Conservation (phyloP, 2,888 invertebrate genomes). For the Colostygia pectinataria region DNA sequence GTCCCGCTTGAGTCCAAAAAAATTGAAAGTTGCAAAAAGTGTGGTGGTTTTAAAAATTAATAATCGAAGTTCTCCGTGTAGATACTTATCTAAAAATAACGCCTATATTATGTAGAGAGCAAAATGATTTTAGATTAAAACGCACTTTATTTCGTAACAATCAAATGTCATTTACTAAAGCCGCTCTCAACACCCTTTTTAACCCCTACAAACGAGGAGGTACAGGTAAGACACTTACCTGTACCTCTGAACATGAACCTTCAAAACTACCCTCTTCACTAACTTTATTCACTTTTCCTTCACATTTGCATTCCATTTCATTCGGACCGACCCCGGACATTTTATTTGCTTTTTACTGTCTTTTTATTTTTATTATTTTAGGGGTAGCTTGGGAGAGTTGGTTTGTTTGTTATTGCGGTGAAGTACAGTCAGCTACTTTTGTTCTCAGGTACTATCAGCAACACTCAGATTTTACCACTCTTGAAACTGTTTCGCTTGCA, state of each 20-base stretch:
- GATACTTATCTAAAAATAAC: too few species aligned
- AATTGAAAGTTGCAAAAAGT: too few species aligned
- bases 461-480: too few species aligned
- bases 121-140: too few species aligned
- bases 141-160: too few species aligned
- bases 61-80: too few species aligned
- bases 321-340: slow-evolving; percentile 58
- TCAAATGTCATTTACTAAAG: too few species aligned
- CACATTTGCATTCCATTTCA: slow-evolving; percentile 79
- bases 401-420: slow-evolving; percentile 38
- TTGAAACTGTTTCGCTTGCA: too few species aligned
- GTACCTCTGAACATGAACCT: slow-evolving; percentile 23
- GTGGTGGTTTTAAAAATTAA: too few species aligned
- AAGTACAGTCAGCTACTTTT: not conserved
- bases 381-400: slow-evolving; percentile 45
- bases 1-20: too few species aligned
- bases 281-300: slow-evolving; percentile 46
- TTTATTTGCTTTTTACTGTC: slow-evolving; percentile 56
- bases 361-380: slow-evolving; percentile 73
- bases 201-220: slow-evolving; percentile 1
- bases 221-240: not conserved
- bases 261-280: slow-evolving; percentile 38
- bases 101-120: not conserved
- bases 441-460: too few species aligned
- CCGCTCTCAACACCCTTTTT: not conserved